Evolutionary conservation across 2,797 vertebrate species (phyloP).

Genomic region (Anas flavirostris): DNA sequence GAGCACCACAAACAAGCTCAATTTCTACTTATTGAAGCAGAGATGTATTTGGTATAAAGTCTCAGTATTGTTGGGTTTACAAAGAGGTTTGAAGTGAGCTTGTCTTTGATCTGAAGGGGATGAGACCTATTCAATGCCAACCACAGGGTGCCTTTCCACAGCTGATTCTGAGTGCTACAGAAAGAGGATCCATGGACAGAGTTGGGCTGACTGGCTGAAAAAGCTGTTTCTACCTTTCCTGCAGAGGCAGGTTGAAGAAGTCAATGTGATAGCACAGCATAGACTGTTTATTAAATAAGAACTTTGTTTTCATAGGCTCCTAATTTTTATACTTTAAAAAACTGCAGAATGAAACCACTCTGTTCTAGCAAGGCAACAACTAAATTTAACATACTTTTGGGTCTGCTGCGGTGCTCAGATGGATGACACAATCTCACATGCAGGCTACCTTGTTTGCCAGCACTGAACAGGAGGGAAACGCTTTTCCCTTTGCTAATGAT

Average conservation of each 20-base stretch:
- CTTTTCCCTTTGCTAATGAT: neutral
- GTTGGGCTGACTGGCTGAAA: neutral
- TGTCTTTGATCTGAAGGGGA: neutral
- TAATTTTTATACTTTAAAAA: neutral
- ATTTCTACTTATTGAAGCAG: neutral
- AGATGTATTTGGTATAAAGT: neutral
- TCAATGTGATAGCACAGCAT: neutral
- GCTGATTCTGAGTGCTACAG: neutral
- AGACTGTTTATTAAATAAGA: neutral
- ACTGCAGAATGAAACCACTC: neutral
- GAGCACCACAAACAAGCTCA: neutral
- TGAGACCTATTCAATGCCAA: neutral
- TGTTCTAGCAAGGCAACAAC: neutral
- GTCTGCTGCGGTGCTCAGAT: neutral
- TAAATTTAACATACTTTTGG: neutral
- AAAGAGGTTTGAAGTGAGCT: neutral
- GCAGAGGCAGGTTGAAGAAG: neutral
- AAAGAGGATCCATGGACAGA: neutral
- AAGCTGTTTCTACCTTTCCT: neutral
- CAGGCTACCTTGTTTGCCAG: neutral
- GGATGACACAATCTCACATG: neutral
- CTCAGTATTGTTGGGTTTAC: neutral
- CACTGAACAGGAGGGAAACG: neutral
- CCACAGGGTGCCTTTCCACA: neutral
- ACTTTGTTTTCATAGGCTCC: neutral